Base-by-base conservation (phyloP, 2,888 invertebrate species). In the Ferdinandea cuprea region DNA sequence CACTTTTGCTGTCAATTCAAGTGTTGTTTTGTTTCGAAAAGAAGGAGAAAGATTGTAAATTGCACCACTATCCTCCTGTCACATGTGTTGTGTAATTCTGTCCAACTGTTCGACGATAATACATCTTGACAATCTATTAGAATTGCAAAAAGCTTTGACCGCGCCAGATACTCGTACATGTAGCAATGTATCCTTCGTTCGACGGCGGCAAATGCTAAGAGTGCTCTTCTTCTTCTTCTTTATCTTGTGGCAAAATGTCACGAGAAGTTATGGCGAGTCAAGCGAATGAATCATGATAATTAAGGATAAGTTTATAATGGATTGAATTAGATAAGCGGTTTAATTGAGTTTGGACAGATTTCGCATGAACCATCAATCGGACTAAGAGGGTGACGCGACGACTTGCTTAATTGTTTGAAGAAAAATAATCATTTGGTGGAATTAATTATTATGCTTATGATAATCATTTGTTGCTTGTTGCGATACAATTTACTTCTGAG, bases 101-200 rank as follows among this genome's bases (percentile, higher is more conserved):
- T 83, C 78, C 61, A 40, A 73, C 30, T 78, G 72, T 63, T 73
- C 46, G 48, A 78, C 35, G 78, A 73, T 73, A 78, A 83, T 63
- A 32, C 68, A 15, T 68, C 30, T 50, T 68, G 83, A 78, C 72
- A 68, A 56, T 73, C 68, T 72, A 83, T 83, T 78, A 78, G 83
- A 83, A 83, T 78, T 78, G 78, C 78, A 83, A 78, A 83, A 50
- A 83, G 48, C 56, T 72, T 66, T 78, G 72, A 56, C 68, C 83
- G 59, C 37, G 40, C 65, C 35, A 9, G 4, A 3, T 19, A 13
- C 28, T 4, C n/a, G 13, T 40, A 5, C 13, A 6, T n/a, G 15
- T n/a, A n/a, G 35, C 35, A 35, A 7, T 3, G 11, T 50, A 15
- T 69, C 54, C 56, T 32, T 17, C 19, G 17, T 61, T 11, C 46